phyloP scores from a whole-genome alignment of 2,797 vertebrate species.

The Galagoides demidoff region DNA sequence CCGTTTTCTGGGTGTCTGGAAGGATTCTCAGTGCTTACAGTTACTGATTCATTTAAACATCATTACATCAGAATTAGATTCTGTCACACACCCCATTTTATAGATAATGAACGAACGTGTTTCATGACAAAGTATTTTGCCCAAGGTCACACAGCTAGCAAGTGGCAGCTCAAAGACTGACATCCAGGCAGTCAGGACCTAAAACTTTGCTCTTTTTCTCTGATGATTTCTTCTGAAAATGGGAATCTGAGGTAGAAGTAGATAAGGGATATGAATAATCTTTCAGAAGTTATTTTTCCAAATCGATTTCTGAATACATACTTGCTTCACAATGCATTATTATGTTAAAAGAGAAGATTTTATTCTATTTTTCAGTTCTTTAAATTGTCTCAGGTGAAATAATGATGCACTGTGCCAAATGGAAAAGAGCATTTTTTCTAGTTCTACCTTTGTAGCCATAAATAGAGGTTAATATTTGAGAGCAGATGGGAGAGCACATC shows the following conservation, averaged over 20 bases:
- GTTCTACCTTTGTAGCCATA: not conserved
- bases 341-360: not conserved
- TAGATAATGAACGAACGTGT: not conserved
- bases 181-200: not conserved
- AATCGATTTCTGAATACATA: not conserved
- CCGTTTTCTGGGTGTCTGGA: not conserved
- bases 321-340: not conserved
- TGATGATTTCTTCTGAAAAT: not conserved
- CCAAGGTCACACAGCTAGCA: not conserved
- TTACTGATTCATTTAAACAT: not conserved
- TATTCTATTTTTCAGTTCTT: slow-evolving; percentile 30
- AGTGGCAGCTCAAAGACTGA: not conserved
- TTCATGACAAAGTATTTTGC: not conserved
- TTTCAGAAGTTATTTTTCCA: not conserved
- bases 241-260: not conserved
- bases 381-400: not conserved
- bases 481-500: not conserved
- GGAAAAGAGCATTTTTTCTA: not conserved
- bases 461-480: slow-evolving; percentile 38
- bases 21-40: not conserved
- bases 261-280: not conserved
- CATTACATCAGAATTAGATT: not conserved
- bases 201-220: not conserved
- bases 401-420: not conserved
- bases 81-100: not conserved